These are phyloP conservation scores for Rhizomys pruinosus DNA, from an alignment of 2,113 vertebrate genomes.

Conservation along the genomic window DNA sequence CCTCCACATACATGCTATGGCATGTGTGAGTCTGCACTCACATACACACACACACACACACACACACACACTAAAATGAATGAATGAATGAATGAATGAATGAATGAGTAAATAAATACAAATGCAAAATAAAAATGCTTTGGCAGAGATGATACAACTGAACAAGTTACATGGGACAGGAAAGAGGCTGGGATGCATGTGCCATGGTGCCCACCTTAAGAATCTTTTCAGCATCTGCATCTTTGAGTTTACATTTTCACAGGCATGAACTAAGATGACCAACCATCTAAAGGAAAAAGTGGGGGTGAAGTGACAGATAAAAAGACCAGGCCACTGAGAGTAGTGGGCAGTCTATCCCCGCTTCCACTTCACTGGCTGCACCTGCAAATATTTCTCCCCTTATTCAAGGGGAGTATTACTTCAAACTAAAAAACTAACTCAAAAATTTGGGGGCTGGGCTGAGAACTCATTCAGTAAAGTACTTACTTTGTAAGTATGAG, in stretches of 20 bases:
- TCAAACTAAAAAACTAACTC: background rate
- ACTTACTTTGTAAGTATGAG: background rate
- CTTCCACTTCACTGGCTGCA: background rate
- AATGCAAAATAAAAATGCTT: no score
- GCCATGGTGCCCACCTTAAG: background rate
- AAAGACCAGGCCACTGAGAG: background rate
- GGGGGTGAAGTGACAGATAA: no score
- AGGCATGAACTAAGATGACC: background rate
- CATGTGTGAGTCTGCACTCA: no score
- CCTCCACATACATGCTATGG: background rate
- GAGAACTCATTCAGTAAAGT: background rate
- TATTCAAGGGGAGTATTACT: background rate
- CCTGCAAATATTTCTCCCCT: background rate
- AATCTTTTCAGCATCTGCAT: background rate
- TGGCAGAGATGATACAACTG: background rate
- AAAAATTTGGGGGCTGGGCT: background rate
- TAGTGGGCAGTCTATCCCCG: background rate
- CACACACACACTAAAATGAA: no score
- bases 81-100: no score
- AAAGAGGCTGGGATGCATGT: background rate
- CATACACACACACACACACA: background rate
- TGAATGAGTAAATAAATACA: no score
- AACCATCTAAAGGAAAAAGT: background rate
- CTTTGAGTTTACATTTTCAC: background rate
- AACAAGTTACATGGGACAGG: background rate